Conservation (phyloP, 37 sponge, comb jelly and placozoan species). For the Ephydatia muelleri region DNA sequence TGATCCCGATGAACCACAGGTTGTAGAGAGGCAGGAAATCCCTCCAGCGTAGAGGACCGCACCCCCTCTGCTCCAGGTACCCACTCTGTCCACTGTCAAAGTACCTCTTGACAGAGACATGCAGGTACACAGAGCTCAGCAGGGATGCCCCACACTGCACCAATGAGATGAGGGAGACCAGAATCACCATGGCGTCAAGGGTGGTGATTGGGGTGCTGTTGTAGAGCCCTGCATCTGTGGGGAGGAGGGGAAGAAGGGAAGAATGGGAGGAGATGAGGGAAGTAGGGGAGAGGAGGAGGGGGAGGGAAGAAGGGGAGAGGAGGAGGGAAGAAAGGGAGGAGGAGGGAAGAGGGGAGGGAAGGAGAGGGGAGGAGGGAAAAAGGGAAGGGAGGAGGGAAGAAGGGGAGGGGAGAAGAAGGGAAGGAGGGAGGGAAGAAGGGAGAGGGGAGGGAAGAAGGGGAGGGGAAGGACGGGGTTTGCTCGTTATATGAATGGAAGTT, state of each 20-base stretch:
- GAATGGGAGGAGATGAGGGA: neutral
- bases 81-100: constrained; percentile 11
- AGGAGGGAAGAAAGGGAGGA: neutral
- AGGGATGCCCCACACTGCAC: constrained; percentile 67
- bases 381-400: neutral
- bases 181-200: constrained; percentile 52
- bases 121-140: constrained; percentile 6
- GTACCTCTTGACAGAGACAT: constrained; percentile 26
- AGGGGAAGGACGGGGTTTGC: neutral
- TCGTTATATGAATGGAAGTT: neutral
- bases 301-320: neutral
- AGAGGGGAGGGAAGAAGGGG: neutral
- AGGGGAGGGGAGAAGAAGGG: neutral
- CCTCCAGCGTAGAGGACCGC: constrained; percentile 30
- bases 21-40: constrained; percentile 70
- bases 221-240: neutral
- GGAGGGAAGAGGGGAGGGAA: neutral
- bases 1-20: constrained; percentile 72
- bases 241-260: too few relatives aligned
- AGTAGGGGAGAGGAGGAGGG: neutral
- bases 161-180: constrained; percentile 48
- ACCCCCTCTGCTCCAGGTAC: constrained; percentile 16
- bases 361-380: too few relatives aligned
- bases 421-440: neutral
- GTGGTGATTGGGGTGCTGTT: neutral